Base-by-base conservation (phyloP, 2,113 vertebrate genomes). In the Australoheros scitulus region DNA sequence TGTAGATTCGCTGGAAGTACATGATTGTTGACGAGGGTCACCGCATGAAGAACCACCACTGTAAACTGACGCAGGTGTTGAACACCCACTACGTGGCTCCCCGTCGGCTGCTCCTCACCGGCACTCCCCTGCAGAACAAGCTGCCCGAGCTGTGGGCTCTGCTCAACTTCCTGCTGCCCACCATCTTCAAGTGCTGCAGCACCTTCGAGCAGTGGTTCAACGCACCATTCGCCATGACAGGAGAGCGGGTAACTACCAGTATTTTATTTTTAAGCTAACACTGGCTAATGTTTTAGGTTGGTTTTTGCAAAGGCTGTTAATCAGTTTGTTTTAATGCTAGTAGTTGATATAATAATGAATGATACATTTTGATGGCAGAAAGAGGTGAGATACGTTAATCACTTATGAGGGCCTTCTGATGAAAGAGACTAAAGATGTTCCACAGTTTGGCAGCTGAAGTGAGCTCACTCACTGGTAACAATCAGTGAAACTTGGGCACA, bases 131-230 rank as follows among this genome's bases (percentile, higher is more conserved):
- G 87, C 98, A 99, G 93, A 99, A 99, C 92, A 99, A 99, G 83
- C 93, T 99, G 2, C 98, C 98, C 0, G 98, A 99, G 91, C 97
- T 99, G 11, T 99, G 98, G 98, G 98, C 98, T 1, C 96, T 99
- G 77, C 97, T 99, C 83, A 99, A 99, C 95, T 99, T 99, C 88
- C 97, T 99, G 11, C 96, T 99, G 56, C 98, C 98, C 59, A 99
- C 98, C 17, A 99, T 99, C 93, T 99, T 99, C 91, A 99, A 99
- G 95, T 99, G 98, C 93, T 99, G 98, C 95, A 99, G 96, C 95
- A 99, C 98, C 58, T 99, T 99, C 34, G 98, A 99, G 84, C 98
- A 99, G 94, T 99, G 98, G 98, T 99, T 99, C 94, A 99, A 99
- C 0, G 98, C 98, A 13, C 98, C 98, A 0, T 99, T 99, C 85